These are phyloP conservation scores for Biston betularia DNA, from an alignment of 2,888 invertebrate species.

Conservation along the genomic window DNA sequence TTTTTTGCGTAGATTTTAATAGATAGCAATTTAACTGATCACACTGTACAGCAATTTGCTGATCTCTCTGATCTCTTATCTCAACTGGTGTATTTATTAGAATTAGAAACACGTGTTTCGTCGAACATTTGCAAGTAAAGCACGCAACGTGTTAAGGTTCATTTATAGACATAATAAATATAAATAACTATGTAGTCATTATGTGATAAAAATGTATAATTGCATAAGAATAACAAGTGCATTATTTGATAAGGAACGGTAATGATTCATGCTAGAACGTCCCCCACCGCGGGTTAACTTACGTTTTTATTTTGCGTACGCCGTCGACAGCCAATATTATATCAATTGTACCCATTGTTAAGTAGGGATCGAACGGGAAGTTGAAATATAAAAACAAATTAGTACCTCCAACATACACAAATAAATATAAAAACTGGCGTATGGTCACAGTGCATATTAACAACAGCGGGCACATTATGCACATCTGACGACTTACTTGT, in stretches of 20 bases:
- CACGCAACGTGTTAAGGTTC: conserved; percentile 36
- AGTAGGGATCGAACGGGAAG: conserved; percentile 74
- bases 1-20: conserved; percentile 4
- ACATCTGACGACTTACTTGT: not conserved
- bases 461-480: conserved; percentile 16
- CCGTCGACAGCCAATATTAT: conserved; percentile 69
- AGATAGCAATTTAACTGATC: not conserved
- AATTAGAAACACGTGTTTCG: conserved; percentile 13
- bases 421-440: conserved; percentile 50
- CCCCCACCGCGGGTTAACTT: conserved; percentile 68
- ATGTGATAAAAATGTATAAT: conserved; percentile 42
- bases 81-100: not conserved
- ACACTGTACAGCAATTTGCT: not conserved
- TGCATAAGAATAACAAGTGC: conserved; percentile 50
- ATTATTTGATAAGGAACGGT: conserved; percentile 52
- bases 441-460: conserved; percentile 41
- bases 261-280: conserved; percentile 68
- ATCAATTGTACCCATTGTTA: conserved; percentile 78
- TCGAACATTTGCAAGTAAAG: conserved; percentile 42
- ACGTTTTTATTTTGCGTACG: conserved; percentile 68
- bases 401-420: conserved; percentile 73
- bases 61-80: conserved; percentile 8
- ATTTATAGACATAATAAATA: conserved; percentile 30
- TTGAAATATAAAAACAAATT: conserved; percentile 82
- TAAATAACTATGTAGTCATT: conserved; percentile 40